A percentile compares a stretch with the other conserved stretches of the same genome.
These are phyloP conservation scores for Crotalus tigris DNA, from an alignment of 2,113 vertebrate species.

Conservation along the genomic window DNA sequence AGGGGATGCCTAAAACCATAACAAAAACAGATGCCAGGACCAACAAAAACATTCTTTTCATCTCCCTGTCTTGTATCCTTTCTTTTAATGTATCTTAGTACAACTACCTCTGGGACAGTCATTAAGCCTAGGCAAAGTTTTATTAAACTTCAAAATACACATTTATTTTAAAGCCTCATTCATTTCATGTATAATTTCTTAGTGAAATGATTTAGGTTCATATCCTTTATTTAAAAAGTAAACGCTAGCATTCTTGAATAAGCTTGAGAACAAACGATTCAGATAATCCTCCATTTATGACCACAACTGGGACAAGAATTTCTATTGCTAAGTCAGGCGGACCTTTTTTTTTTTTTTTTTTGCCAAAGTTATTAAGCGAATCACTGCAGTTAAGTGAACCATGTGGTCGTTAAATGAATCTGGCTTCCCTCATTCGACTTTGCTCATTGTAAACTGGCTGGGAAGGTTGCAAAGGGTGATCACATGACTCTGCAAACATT, in stretches of 20 bases:
- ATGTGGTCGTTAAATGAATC: not conserved
- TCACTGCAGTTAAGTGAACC: not conserved
- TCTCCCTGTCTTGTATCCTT: conserved; percentile 11
- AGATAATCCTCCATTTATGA: not conserved
- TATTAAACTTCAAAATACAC: not conserved
- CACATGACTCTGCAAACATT: not conserved
- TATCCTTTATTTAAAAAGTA: not conserved
- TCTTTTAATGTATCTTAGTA: not conserved
- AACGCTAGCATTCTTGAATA: not conserved
- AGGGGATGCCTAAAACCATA: not conserved
- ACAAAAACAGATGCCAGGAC: conserved; percentile 15
- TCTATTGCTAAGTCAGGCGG: not conserved
- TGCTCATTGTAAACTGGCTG: not conserved
- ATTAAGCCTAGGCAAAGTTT: not conserved
- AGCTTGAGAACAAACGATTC: not conserved
- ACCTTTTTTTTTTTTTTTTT: not conserved
- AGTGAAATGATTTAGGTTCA: not conserved
- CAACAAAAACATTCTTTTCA: conserved; percentile 1
- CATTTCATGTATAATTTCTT: not conserved
- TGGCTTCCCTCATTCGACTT: not conserved
- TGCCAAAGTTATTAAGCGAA: not conserved
- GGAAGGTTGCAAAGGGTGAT: not conserved
- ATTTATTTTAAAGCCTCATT: not conserved
- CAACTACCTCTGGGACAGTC: not conserved
- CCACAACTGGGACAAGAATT: not conserved